Percentiles rank a stretch among this genome's conserved stretches.
Conservation (phyloP, 2,888 invertebrate species). For the Pristionchus mayeri region DNA sequence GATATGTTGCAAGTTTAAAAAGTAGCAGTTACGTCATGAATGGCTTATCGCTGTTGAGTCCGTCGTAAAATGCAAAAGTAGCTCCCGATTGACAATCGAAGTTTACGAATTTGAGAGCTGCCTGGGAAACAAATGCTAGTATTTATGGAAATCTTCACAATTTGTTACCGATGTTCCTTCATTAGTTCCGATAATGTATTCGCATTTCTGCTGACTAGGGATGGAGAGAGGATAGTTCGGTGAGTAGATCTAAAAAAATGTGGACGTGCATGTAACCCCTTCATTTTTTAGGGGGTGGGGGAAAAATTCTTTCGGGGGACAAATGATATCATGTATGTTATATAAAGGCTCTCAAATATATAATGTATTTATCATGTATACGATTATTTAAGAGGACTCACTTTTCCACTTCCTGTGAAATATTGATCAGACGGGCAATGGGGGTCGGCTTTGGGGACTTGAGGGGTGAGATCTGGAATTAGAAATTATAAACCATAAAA, state of each 20-base stretch:
- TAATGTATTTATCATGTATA: neutral
- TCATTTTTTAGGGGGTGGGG: too few relatives aligned
- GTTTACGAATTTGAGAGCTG: neutral
- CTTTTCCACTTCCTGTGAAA: neutral
- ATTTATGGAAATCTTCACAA: neutral
- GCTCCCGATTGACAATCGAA: neutral
- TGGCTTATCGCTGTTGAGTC: neutral
- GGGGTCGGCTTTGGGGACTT: constrained; percentile 1
- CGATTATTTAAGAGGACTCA: neutral
- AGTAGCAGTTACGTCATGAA: neutral
- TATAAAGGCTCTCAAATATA: too few relatives aligned
- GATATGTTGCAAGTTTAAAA: neutral
- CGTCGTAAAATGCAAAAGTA: neutral
- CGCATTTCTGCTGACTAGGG: neutral
- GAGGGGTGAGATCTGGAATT: too few relatives aligned
- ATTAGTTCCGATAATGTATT: neutral
- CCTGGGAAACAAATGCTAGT: neutral
- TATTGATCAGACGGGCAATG: neutral
- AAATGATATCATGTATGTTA: too few relatives aligned
- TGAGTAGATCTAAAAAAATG: constrained; percentile 14
- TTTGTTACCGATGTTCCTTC: constrained; percentile 25
- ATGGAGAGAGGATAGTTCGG: constrained; percentile 39
- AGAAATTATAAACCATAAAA: too few relatives aligned
- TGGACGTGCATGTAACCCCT: too few relatives aligned
- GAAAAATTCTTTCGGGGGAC: too few relatives aligned